These are phyloP conservation scores for Pristionchus entomophagus DNA, from an alignment of 2,888 invertebrate genomes.

Conservation along the genomic window DNA sequence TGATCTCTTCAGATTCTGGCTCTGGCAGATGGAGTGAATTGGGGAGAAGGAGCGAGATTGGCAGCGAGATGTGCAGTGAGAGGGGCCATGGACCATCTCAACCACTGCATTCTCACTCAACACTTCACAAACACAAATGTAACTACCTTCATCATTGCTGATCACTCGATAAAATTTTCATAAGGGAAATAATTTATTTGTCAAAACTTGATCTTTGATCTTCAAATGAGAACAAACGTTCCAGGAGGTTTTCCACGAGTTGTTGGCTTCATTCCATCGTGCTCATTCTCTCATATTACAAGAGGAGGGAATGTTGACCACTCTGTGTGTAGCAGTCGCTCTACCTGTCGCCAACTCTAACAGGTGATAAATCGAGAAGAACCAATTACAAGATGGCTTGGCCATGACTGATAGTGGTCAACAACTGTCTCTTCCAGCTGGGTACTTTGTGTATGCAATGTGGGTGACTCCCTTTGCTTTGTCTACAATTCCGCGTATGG, in stretches of 20 bases:
- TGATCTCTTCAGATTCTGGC: conserved; percentile 81
- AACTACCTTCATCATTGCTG: background rate
- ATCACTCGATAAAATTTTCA: background rate
- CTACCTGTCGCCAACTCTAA: conserved; percentile 76
- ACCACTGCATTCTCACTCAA: conserved; percentile 76
- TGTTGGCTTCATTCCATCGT: conserved; percentile 87
- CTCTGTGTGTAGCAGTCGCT: conserved; percentile 87
- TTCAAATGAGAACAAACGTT: background rate
- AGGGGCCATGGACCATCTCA: conserved; percentile 88
- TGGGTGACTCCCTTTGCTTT: conserved; percentile 91
- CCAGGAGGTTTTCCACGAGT: conserved; percentile 85
- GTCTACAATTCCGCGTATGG: conserved; percentile 86
- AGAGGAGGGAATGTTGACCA: conserved; percentile 88
- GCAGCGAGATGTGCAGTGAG: conserved; percentile 84
- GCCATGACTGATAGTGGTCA: too few relatives aligned
- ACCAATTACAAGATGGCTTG: background rate
- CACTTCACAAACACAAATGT: conserved; percentile 64
- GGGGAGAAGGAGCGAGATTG: conserved; percentile 86
- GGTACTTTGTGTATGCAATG: conserved; percentile 89
- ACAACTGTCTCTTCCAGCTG: conserved; percentile 76
- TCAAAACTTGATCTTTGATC: background rate
- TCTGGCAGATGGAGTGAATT: conserved; percentile 91
- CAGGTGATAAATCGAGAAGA: conserved; percentile 32
- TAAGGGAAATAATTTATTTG: too few relatives aligned
- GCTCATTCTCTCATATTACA: conserved; percentile 88